phyloP scores from a whole-genome alignment of 2,113 vertebrate species.

The Osmerus eperlanus region DNA sequence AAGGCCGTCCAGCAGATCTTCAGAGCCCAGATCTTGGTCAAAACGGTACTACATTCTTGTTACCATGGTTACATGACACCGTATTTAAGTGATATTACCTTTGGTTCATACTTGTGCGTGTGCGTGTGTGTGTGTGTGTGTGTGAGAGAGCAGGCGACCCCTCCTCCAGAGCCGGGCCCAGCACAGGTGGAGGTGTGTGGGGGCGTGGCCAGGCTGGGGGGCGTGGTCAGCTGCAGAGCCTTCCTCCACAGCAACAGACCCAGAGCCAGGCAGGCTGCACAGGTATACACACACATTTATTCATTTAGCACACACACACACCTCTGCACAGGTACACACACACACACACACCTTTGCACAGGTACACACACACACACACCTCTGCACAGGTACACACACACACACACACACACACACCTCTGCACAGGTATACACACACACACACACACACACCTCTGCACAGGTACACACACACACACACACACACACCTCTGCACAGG shows the following conservation, averaged over 20 bases:
- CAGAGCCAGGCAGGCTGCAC: slow-evolving; percentile 81
- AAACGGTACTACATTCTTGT: slow-evolving; percentile 72
- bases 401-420: not conserved
- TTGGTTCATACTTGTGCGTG: not conserved
- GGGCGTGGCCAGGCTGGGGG: slow-evolving; percentile 78
- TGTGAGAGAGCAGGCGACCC: slow-evolving; percentile 47
- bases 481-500: not conserved
- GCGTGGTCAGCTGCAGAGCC: slow-evolving; percentile 82
- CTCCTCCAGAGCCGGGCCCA: slow-evolving; percentile 56
- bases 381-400: no score
- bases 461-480: not conserved
- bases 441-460: not conserved
- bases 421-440: no score
- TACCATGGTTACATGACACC: no score
- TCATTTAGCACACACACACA: not conserved
- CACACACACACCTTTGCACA: not conserved
- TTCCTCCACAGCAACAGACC: slow-evolving; percentile 86
- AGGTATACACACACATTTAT: slow-evolving; percentile 79
- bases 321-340: no score
- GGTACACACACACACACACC: not conserved
- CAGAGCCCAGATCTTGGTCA: slow-evolving; percentile 76
- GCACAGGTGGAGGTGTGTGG: slow-evolving; percentile 78
- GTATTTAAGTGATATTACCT: not conserved
- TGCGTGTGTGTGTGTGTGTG: not conserved
- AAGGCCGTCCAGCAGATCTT: slow-evolving; percentile 67